These are phyloP conservation scores for Protophormia terraenovae DNA, from an alignment of 2,888 invertebrate genomes.

Conservation along the genomic window DNA sequence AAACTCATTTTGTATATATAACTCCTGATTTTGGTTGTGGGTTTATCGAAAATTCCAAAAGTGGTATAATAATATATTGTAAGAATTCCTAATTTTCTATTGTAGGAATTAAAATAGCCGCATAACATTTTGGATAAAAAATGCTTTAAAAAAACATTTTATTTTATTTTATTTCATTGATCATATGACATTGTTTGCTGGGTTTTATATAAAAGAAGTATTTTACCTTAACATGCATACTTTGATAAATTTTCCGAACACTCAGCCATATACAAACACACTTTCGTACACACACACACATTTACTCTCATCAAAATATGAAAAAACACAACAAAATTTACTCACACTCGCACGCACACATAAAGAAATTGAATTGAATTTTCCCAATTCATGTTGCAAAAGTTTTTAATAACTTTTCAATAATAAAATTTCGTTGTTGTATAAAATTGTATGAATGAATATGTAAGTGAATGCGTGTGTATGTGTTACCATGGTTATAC, in stretches of 20 bases:
- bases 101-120: too few species aligned
- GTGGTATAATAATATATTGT: too few species aligned
- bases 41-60: too few species aligned
- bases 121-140: too few species aligned
- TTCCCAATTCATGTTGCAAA: constrained; percentile 63
- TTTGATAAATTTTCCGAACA: not conserved
- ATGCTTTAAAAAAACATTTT: too few species aligned
- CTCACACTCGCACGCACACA: not conserved
- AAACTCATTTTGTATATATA: too few species aligned
- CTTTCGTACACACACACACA: not conserved
- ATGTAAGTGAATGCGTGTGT: not conserved
- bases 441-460: not conserved
- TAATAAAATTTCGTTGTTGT: constrained; percentile 56
- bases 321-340: not conserved
- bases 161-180: too few species aligned
- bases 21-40: too few species aligned
- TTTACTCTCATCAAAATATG: not conserved
- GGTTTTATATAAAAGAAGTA: not conserved
- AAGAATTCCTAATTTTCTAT: too few species aligned
- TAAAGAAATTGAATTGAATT: constrained; percentile 61
- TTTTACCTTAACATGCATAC: constrained; percentile 24
- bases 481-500: not conserved
- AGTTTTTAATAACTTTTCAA: constrained; percentile 67
- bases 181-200: not conserved
- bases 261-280: not conserved